Conservation (phyloP, 2,888 invertebrate genomes). For the Ypsolopha scabrella region DNA sequence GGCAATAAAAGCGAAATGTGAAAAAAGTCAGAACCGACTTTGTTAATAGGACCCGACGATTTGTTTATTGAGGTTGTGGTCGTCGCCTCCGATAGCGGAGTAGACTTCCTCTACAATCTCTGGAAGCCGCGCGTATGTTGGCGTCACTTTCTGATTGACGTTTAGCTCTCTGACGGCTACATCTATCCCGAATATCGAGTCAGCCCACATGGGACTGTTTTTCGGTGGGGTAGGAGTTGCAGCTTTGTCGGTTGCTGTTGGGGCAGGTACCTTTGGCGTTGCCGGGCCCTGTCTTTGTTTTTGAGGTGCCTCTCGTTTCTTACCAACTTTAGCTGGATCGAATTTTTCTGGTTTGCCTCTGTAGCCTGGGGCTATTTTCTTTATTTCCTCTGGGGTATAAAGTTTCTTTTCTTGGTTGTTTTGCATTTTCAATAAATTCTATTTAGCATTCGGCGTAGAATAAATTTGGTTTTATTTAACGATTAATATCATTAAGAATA, state of each 20-base stretch:
- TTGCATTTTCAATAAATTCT: neutral
- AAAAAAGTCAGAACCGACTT: no score
- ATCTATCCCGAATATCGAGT: conserved; percentile 18
- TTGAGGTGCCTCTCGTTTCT: conserved; percentile 5
- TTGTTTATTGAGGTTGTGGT: conserved; percentile 14
- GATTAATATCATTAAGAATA: no score
- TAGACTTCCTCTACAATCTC: conserved; percentile 16
- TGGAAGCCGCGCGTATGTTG: conserved; percentile 12
- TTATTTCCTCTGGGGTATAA: no score
- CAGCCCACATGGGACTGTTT: conserved; percentile 11
- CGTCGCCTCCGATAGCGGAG: no score
- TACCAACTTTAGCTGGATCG: neutral
- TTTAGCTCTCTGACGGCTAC: conserved; percentile 14
- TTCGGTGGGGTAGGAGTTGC: conserved; percentile 8
- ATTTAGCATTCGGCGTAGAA: neutral
- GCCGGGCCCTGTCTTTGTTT: neutral
- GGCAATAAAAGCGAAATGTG: no score
- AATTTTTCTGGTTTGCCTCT: neutral
- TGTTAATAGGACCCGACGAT: no score
- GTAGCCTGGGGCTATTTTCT: no score
- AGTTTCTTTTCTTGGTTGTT: no score
- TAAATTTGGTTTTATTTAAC: no score
- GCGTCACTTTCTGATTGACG: conserved; percentile 14
- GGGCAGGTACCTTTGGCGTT: neutral
- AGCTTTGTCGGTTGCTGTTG: conserved; percentile 7